Evolutionary conservation across 2,888 invertebrate species (phyloP).

Genomic region (Heliconius cydno): DNA sequence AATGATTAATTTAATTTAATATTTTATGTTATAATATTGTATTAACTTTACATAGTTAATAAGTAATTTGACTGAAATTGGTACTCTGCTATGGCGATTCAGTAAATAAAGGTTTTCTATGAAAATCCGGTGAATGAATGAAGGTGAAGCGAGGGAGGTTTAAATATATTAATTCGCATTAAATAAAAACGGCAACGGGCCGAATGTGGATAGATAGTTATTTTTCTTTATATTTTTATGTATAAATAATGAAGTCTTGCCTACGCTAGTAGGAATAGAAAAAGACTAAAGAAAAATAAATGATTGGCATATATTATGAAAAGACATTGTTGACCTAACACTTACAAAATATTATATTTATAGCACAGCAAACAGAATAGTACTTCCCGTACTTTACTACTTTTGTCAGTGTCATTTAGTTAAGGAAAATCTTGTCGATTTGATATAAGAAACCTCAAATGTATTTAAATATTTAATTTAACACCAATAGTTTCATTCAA

Average conservation of each 20-base stretch:
- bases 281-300: too few relatives aligned
- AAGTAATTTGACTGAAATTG: too few relatives aligned
- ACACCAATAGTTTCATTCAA: neutral
- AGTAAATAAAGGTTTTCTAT: neutral
- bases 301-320: neutral
- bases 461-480: neutral
- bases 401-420: slow-evolving; percentile 14
- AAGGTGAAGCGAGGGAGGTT: neutral
- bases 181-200: too few relatives aligned
- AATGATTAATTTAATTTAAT: neutral
- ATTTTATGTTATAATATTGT: neutral
- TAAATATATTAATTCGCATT: neutral
- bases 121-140: neutral
- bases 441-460: neutral
- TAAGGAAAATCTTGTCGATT: slow-evolving; percentile 18
- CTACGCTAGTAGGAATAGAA: too few relatives aligned
- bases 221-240: too few relatives aligned
- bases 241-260: too few relatives aligned
- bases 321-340: neutral
- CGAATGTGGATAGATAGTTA: too few relatives aligned
- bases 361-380: neutral
- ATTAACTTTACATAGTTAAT: too few relatives aligned
- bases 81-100: neutral
- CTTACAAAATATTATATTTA: neutral
- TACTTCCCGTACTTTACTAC: slow-evolving; percentile 26